Percentiles rank a stretch among this genome's conserved stretches.
Evolutionary conservation across 2,888 invertebrate genomes (phyloP).

Genomic region (Cyclophora punctaria): DNA sequence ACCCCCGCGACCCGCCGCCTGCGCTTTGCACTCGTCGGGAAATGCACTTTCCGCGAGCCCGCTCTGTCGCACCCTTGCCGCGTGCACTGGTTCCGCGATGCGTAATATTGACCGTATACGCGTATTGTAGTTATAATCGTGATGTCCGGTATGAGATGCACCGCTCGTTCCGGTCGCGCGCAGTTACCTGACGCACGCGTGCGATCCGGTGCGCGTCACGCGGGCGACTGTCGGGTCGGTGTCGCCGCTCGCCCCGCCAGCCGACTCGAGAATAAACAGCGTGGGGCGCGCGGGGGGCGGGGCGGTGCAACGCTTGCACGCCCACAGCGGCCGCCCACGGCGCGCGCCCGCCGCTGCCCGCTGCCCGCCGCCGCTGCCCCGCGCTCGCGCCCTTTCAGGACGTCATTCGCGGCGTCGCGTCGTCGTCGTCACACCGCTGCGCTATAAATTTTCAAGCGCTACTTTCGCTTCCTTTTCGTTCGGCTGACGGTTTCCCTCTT

Average conservation of each 20-base stretch:
- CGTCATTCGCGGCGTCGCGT: slow-evolving; percentile 22
- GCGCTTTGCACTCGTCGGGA: slow-evolving; percentile 66
- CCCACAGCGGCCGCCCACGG: slow-evolving; percentile 66
- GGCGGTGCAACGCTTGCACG: slow-evolving; percentile 64
- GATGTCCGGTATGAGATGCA: slow-evolving; percentile 63
- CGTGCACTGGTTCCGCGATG: slow-evolving; percentile 21
- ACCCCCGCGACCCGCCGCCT: slow-evolving; percentile 75
- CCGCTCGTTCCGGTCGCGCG: slow-evolving; percentile 53
- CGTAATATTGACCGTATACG: slow-evolving; percentile 26
- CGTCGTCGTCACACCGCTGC: slow-evolving; percentile 16
- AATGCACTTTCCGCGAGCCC: slow-evolving; percentile 63
- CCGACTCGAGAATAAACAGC: slow-evolving; percentile 68
- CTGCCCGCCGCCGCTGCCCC: slow-evolving; percentile 27
- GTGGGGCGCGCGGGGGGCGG: slow-evolving; percentile 53
- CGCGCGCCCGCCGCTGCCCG: slow-evolving; percentile 19
- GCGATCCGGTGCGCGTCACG: slow-evolving; percentile 61
- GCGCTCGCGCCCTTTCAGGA: slow-evolving; percentile 24
- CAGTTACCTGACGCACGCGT: slow-evolving; percentile 59
- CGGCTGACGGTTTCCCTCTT: slow-evolving; percentile 4
- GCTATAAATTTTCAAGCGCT: slow-evolving; percentile 13
- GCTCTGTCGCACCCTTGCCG: slow-evolving; percentile 47
- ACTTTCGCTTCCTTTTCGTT: slow-evolving; percentile 10
- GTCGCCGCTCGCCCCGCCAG: slow-evolving; percentile 48
- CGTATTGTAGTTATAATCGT: slow-evolving; percentile 37
- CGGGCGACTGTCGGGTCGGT: slow-evolving; percentile 68